Base-by-base conservation (phyloP, 2,888 invertebrate genomes). In the Nasonovia ribisnigri region DNA sequence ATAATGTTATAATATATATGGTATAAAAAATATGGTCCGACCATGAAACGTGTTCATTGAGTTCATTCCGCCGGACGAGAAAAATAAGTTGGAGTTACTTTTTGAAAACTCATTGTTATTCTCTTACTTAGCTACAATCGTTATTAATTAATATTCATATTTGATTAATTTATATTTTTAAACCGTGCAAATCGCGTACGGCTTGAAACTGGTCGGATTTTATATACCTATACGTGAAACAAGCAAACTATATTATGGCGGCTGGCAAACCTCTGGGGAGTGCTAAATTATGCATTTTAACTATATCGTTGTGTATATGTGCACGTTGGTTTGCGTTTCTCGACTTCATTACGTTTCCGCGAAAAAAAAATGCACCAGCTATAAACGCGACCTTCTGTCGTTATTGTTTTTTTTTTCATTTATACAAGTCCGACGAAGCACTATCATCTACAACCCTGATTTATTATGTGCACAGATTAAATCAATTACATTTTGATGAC, bases 131-230 rank as follows among this genome's bases (percentile, higher is more conserved):
- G 51, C 36, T n/a, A 16, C 77, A 42, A 29, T 10, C 84, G 26
- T 60, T 20, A 48, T 91, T 54, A 42, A 91, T 84, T 84, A 90
- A 84, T 29, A 51, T 84, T 91, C 51, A 84, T 91, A 91, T 84
- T 91, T 91, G 20, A 91, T 42, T 51, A 42, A 29, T 51, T n/a
- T 26, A 13, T 13, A 51, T 51, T 90, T 77, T 84, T 26, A 67
- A 90, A 4, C 46, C 16, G 46, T 36, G 90, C 16, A 46, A n/a
- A 86, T 86, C 67, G 46, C 43, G 46, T 48, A 86, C 43, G 86
- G 3, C 36, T 36, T 6, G 2, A 36, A 77, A 77, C 77, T 36
- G 6, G 20, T 20, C 29, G 46, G 46, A 13, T 29, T 86, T 86
- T 86, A 77, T 36, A 24, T 57, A n/a, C n/a, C n/a, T 8, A n/a